These are phyloP conservation scores for Hemicrepidius hirtus DNA, from an alignment of 2,888 invertebrate genomes.

Conservation along the genomic window DNA sequence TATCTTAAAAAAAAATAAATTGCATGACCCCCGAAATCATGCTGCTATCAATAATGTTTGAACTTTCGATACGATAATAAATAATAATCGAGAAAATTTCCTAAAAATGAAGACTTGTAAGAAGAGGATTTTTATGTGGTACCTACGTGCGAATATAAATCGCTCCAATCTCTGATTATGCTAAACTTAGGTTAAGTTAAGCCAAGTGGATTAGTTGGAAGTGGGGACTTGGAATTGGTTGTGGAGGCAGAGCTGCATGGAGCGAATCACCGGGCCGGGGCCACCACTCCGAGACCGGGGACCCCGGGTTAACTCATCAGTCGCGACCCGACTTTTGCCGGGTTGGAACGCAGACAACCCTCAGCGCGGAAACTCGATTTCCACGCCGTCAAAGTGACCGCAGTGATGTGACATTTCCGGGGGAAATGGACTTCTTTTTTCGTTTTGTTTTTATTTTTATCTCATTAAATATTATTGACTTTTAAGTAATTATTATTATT, in stretches of 20 bases:
- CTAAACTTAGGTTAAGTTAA: conserved; percentile 44
- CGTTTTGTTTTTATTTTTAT: conserved; percentile 57
- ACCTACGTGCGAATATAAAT: conserved; percentile 35
- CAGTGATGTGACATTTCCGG: conserved; percentile 62
- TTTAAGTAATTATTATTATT: too few species aligned
- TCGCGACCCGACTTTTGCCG: conserved; percentile 61
- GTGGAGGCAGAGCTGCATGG: conserved; percentile 67
- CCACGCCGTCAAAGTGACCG: conserved; percentile 47
- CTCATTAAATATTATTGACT: conserved; percentile 20
- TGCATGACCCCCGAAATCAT: too few species aligned
- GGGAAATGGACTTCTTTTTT: conserved; percentile 43
- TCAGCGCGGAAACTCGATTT: conserved; percentile 37
- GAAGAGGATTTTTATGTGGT: background rate
- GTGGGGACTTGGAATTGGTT: conserved; percentile 63
- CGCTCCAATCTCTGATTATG: conserved; percentile 40
- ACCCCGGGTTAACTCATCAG: conserved; percentile 62
- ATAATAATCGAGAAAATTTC: too few species aligned
- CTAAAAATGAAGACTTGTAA: background rate
- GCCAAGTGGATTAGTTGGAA: conserved; percentile 51
- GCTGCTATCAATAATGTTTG: too few species aligned
- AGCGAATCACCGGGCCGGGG: conserved; percentile 68
- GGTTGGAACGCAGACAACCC: conserved; percentile 54
- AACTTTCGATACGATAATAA: too few species aligned
- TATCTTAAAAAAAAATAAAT: too few species aligned
- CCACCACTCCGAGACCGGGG: conserved; percentile 66